Base-by-base conservation (phyloP, 2,797 vertebrate genomes). In the Gastrophryne carolinensis region DNA sequence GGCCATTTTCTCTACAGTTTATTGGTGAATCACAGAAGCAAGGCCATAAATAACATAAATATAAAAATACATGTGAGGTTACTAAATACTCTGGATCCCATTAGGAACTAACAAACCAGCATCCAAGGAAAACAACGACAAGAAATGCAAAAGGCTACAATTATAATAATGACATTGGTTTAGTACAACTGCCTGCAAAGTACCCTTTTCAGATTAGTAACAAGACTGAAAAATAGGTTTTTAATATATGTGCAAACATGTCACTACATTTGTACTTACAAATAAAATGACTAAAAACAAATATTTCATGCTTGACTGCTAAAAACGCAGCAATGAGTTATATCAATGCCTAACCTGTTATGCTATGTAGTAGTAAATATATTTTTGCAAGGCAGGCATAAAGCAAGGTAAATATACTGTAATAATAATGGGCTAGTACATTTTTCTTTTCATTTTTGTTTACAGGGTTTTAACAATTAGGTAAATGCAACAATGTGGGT, bases 131-230 rank as follows among this genome's bases (percentile, higher is more conserved):
- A 58, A 26, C 37, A 47, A 75, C 63, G 50, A 66, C 63, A 75
- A 75, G 41, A 32, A 63, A 58, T 29, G 56, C 37, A 26, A 73
- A 57, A 49, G 50, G 29, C 52, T 47, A 34, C 72, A 73, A 65
- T 73, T 73, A 65, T n/a, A 34, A 75, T 75, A 67, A 75, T 75
- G 66, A 67, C 41, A 66, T 49, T 35, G 72, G 29, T 60, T 49
- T 65, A 60, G 39, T 26, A 27, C 62, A 74, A 47, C 35, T 49
- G 62, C 39, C 27, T 66, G 11, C 29, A 66, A 58, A 66, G 34
- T 64, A 54, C 24, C 27, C 26, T 57, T 66, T 56, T 57, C 37
- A 74, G 30, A 57, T 58, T 58, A 74, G 62, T 49, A 58, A 58
- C 52, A 74, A 74, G 62, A 58, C 66, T 47, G 50, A 65, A 57